Percentiles rank a stretch among this genome's conserved stretches.
phyloP scores from a whole-genome alignment of 2,888 invertebrate species.

The Drosophila putrida region DNA sequence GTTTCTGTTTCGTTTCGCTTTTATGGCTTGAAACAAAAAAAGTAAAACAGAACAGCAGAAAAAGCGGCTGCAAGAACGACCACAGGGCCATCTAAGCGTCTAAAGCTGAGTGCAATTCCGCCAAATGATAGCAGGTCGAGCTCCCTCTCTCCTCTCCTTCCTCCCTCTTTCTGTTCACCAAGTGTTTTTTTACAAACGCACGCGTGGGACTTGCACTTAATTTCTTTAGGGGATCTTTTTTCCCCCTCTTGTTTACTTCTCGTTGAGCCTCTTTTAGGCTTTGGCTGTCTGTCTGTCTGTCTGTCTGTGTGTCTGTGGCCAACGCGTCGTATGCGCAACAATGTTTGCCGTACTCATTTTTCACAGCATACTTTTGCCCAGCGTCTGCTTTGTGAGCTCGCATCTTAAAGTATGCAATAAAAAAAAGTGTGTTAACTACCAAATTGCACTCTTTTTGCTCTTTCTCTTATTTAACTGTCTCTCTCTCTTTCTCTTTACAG shows the following conservation, averaged over 20 bases:
- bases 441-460: slow-evolving; percentile 10
- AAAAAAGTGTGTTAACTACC: slow-evolving; percentile 21
- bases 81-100: slow-evolving; percentile 51
- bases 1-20: slow-evolving; percentile 22
- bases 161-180: slow-evolving; percentile 11
- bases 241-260: slow-evolving; percentile 9
- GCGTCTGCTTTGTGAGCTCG: slow-evolving; percentile 15
- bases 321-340: slow-evolving; percentile 64
- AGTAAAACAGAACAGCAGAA: background rate
- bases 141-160: background rate
- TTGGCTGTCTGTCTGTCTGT: background rate
- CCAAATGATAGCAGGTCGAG: slow-evolving; percentile 65
- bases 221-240: slow-evolving; percentile 74
- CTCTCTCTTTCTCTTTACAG: slow-evolving; percentile 86
- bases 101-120: slow-evolving; percentile 76
- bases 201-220: slow-evolving; percentile 79
- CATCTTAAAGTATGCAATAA: slow-evolving; percentile 64
- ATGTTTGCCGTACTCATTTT: slow-evolving; percentile 53
- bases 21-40: slow-evolving; percentile 16
- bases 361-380: slow-evolving; percentile 64
- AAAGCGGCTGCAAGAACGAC: slow-evolving; percentile 44
- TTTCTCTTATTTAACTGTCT: background rate
- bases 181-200: slow-evolving; percentile 57
- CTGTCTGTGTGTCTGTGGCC: no score
- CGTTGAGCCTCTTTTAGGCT: slow-evolving; percentile 20